These are phyloP conservation scores for Heliocidaris erythrogramma DNA, from an alignment of 35 echinoderm and acorn worm species.

Conservation along the genomic window DNA sequence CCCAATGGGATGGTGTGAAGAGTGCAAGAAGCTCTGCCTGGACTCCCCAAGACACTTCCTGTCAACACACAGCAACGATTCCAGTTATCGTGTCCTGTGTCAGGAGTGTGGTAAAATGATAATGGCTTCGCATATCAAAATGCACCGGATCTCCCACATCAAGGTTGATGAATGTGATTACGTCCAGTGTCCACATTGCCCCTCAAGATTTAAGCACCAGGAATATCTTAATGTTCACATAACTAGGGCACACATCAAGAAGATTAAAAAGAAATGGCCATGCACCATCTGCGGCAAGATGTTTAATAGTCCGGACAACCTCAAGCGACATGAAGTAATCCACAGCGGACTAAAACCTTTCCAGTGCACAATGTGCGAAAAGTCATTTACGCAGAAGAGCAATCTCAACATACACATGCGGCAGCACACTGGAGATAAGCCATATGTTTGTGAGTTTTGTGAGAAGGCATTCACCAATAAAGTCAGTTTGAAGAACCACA, in stretches of 20 bases:
- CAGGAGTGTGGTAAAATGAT: conserved; percentile 38
- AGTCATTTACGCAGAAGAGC: conserved; percentile 50
- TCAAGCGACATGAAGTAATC: conserved; percentile 55
- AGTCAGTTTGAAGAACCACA: conserved; percentile 82
- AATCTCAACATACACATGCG: conserved; percentile 58
- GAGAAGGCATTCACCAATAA: conserved; percentile 67
- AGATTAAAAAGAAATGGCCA: neutral
- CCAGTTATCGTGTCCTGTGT: neutral
- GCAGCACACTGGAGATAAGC: conserved; percentile 59
- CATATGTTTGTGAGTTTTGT: conserved; percentile 64
- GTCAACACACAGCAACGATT: neutral
- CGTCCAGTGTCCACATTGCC: neutral
- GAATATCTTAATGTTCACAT: neutral
- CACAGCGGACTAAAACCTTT: conserved; percentile 56
- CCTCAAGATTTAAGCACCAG: neutral
- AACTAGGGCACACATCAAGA: neutral
- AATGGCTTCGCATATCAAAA: too few species aligned
- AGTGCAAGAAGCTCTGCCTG: neutral
- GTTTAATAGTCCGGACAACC: conserved; percentile 30
- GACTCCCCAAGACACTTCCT: neutral
- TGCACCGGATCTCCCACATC: neutral
- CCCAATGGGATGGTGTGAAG: neutral
- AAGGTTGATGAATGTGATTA: neutral
- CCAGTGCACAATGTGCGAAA: conserved; percentile 57
- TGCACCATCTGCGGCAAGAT: conserved; percentile 52